Base-by-base conservation (phyloP, 1,140 invertebrate species). In the Phocides pigmalion region DNA sequence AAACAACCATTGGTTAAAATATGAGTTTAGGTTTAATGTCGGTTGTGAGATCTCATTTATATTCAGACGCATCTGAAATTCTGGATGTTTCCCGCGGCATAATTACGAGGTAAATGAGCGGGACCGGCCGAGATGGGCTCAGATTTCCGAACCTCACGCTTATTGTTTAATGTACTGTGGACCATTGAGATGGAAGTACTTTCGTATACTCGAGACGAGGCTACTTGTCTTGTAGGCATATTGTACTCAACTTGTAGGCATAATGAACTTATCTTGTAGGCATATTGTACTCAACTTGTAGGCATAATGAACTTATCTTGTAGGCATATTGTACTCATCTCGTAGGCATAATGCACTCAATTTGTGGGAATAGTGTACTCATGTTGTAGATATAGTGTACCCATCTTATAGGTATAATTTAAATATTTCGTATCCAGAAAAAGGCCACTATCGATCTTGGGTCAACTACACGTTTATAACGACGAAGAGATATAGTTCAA, bases 21-120 rank as follows among this genome's bases (percentile, higher is more conserved):
- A n/a, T n/a, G n/a, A n/a, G n/a, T n/a, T n/a, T n/a, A n/a, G n/a
- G n/a, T n/a, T n/a, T 22, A 2, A 39, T 44, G 66, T 61, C 50
- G 63, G 22, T 42, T 68, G 58, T 61, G 4, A 5, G 6, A 15
- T 65, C 62, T 9, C 54, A n/a, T 2, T 32, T 39, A 3, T 35
- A 2, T 15, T 4, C 16, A 12, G 19, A 20, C 39, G 3, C 44
- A n/a, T 0, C 47, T 19, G 9, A 49, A 37, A 11, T 37, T 39
- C 35, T 46, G 35, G 41, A 67, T 68, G 64, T 68, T 72, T 71
- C 59, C 68, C n/a, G 51, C 56, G 56, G 51, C 44, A 65, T 71
- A 80, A 80, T 77, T 77, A 71, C 44, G 63, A 72, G 63, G 70
- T 75, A 75, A 80, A 77, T 74, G 72, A 73, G 70, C 77, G 72